Evolutionary conservation across 2,888 invertebrate genomes (phyloP).

Genomic region (Platerodrilus igneus): DNA sequence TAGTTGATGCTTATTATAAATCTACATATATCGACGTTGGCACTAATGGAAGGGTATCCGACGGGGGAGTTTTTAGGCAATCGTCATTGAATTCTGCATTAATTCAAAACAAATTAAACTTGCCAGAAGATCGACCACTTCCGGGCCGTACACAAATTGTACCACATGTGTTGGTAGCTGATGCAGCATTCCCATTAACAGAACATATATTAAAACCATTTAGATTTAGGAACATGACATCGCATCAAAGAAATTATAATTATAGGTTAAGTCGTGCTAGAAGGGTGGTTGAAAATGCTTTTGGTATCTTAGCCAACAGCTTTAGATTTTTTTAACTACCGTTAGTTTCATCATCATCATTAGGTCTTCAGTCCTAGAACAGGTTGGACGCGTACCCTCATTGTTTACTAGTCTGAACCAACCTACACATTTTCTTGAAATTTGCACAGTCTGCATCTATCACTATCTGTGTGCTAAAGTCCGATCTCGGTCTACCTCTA

Average conservation of each 20-base stretch:
- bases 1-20: conserved; percentile 29
- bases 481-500: no score
- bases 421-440: no score
- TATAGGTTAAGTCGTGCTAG: conserved; percentile 26
- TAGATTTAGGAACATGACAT: conserved; percentile 16
- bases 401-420: no score
- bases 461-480: no score
- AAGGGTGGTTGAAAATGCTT: conserved; percentile 31
- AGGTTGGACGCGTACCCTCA: no score
- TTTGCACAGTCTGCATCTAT: no score
- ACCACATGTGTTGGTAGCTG: conserved; percentile 31
- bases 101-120: conserved; percentile 24
- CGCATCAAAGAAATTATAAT: conserved; percentile 20
- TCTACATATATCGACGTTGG: conserved; percentile 30
- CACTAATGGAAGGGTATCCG: conserved; percentile 29
- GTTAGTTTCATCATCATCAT: no score
- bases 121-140: conserved; percentile 27
- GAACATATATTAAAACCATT: conserved; percentile 28
- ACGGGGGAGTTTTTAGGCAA: conserved; percentile 29
- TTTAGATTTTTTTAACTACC: conserved; percentile 31
- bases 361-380: no score
- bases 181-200: conserved; percentile 32
- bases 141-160: conserved; percentile 21
- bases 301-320: conserved; percentile 30
- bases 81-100: conserved; percentile 23